These are phyloP conservation scores for Dorcus parallelipipedus DNA, from an alignment of 2,888 invertebrate species.

Conservation along the genomic window DNA sequence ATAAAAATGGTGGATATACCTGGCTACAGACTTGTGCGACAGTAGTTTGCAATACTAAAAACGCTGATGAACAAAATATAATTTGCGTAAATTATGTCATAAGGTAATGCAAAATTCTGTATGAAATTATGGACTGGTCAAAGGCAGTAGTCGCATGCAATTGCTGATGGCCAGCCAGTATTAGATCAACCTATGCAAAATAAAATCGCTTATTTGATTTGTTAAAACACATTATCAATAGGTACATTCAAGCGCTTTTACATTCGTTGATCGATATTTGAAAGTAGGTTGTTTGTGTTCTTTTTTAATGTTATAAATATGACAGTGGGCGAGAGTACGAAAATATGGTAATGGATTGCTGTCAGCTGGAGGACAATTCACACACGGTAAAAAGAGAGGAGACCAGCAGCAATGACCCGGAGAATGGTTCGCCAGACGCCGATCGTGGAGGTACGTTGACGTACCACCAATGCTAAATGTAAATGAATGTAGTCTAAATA, in stretches of 20 bases:
- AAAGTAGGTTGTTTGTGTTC: background rate
- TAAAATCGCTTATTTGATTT: no score
- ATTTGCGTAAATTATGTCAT: constrained; percentile 97
- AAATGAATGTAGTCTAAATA: constrained; percentile 35
- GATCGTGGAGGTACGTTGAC: constrained; percentile 65
- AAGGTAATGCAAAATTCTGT: constrained; percentile 58
- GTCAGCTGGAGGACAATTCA: constrained; percentile 82
- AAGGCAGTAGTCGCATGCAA: background rate
- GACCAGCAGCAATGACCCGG: constrained; percentile 70
- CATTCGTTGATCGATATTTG: no score
- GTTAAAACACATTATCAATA: no score
- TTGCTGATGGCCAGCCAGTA: no score
- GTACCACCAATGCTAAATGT: constrained; percentile 46
- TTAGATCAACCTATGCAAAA: no score
- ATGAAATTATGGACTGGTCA: background rate
- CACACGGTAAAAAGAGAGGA: constrained; percentile 83
- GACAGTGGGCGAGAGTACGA: constrained; percentile 82
- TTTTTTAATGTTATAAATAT: constrained; percentile 32
- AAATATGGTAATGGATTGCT: constrained; percentile 90
- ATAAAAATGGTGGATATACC: constrained; percentile 92
- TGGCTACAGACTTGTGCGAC: constrained; percentile 98
- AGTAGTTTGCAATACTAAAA: constrained; percentile 92
- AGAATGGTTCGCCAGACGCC: constrained; percentile 84
- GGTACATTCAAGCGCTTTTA: no score
- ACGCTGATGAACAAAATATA: constrained; percentile 94